A percentile compares a stretch with the other conserved stretches of the same genome.
Evolutionary conservation across 2,888 invertebrate species (phyloP).

Genomic region (Lacanobia wlatinum): DNA sequence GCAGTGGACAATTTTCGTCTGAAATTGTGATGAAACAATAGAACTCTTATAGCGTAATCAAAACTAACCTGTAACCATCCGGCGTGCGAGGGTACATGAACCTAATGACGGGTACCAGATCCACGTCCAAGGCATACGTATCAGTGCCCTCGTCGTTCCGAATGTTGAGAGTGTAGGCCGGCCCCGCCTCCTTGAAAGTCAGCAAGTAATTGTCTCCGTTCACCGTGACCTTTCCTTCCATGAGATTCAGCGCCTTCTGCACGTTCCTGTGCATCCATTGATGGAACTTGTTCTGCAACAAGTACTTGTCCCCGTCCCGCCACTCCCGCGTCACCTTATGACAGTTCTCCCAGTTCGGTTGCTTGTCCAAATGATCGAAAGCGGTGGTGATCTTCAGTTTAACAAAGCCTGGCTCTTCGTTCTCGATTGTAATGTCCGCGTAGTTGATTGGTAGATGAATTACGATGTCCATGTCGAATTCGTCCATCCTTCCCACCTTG

Average conservation of each 20-base stretch:
- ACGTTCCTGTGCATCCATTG: slow-evolving; percentile 90
- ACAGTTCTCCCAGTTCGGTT: slow-evolving; percentile 80
- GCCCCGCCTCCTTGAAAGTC: slow-evolving; percentile 85
- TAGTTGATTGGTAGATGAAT: slow-evolving; percentile 88
- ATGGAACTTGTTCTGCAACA: slow-evolving; percentile 87
- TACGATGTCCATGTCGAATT: slow-evolving; percentile 91
- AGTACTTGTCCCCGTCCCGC: slow-evolving; percentile 85
- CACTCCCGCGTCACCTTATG: slow-evolving; percentile 83
- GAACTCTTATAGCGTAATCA: no score
- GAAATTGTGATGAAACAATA: no score
- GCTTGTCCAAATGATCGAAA: slow-evolving; percentile 81
- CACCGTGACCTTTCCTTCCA: slow-evolving; percentile 76
- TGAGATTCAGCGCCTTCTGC: slow-evolving; percentile 82
- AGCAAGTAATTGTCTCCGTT: slow-evolving; percentile 78
- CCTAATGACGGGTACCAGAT: slow-evolving; percentile 89
- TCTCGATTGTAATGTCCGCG: slow-evolving; percentile 81
- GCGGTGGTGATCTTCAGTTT: slow-evolving; percentile 80
- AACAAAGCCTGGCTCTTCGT: slow-evolving; percentile 87
- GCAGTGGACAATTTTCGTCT: no score
- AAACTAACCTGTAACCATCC: slow-evolving; percentile 78
- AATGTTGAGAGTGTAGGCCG: slow-evolving; percentile 90
- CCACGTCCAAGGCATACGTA: slow-evolving; percentile 84
- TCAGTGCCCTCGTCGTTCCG: slow-evolving; percentile 70
- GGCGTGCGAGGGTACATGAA: slow-evolving; percentile 85
- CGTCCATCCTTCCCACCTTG: slow-evolving; percentile 90